These are phyloP conservation scores for Geodia barretti DNA, from an alignment of 37 sponge, comb jelly and placozoan genomes.

Conservation along the genomic window DNA sequence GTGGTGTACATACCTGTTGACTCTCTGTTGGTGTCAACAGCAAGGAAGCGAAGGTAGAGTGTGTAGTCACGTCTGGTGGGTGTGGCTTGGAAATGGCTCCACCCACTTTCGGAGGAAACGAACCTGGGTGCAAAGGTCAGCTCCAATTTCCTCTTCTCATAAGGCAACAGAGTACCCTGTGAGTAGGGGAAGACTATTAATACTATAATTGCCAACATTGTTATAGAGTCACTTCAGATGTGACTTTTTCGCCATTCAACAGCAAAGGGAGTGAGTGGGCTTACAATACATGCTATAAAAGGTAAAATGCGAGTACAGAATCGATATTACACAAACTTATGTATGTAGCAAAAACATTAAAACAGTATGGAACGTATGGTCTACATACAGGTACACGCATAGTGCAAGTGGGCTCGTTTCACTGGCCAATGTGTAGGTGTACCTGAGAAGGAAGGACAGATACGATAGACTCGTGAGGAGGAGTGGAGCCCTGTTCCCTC, in stretches of 20 bases:
- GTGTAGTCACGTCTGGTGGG: slow-evolving; percentile 61
- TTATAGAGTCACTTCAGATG: too few relatives aligned
- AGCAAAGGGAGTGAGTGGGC: too few relatives aligned
- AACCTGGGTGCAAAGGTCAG: slow-evolving; percentile 49
- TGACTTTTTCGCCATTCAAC: too few relatives aligned
- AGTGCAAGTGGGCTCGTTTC: not conserved
- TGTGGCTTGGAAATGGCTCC: slow-evolving; percentile 37
- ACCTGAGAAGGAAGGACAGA: not conserved
- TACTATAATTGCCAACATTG: too few relatives aligned
- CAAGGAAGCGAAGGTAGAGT: slow-evolving; percentile 40
- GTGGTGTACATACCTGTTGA: too few relatives aligned
- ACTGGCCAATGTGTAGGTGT: too few relatives aligned
- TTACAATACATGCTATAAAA: too few relatives aligned
- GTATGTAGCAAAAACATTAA: not conserved
- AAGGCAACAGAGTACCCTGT: slow-evolving; percentile 64
- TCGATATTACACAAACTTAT: too few relatives aligned
- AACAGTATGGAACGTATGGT: not conserved
- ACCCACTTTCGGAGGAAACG: slow-evolving; percentile 27
- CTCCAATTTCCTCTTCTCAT: slow-evolving; percentile 39
- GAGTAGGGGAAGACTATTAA: not conserved
- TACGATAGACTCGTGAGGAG: slow-evolving; percentile 5
- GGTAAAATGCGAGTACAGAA: too few relatives aligned
- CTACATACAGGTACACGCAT: not conserved
- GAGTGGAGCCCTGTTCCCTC: slow-evolving; percentile 34
- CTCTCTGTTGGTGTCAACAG: slow-evolving; percentile 15